A percentile compares a stretch with the other conserved stretches of the same genome.
phyloP scores from a whole-genome alignment of 2,797 vertebrate genomes.

The Buphagus erythrorhynchus region DNA sequence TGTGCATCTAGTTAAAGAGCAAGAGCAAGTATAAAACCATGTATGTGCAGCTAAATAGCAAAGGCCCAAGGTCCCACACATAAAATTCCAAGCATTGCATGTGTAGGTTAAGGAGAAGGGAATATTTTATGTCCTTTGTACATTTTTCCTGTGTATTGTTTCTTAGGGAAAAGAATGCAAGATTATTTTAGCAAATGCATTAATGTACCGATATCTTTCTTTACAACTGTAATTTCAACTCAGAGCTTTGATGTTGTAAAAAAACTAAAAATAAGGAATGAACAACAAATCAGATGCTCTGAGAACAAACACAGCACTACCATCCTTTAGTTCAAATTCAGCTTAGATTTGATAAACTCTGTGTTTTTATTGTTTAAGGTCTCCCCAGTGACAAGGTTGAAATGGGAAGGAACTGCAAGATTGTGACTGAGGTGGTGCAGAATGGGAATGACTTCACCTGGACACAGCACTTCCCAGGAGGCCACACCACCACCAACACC shows the following conservation, averaged over 20 bases:
- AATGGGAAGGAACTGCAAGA: slow-evolving; percentile 87
- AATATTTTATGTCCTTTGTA: not conserved
- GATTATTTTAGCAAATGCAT: not conserved
- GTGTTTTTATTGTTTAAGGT: slow-evolving; percentile 69
- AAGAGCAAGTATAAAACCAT: not conserved
- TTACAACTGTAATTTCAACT: not conserved
- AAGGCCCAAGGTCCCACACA: not conserved
- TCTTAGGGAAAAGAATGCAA: not conserved
- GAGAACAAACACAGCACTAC: not conserved
- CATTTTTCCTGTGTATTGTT: not conserved
- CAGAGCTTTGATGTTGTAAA: not conserved
- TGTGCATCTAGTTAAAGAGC: not conserved
- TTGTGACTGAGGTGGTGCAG: slow-evolving; percentile 87
- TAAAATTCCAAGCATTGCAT: not conserved
- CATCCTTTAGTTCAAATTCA: not conserved
- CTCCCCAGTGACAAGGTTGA: slow-evolving; percentile 83
- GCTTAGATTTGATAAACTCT: not conserved
- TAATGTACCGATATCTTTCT: not conserved
- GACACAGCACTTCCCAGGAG: slow-evolving; percentile 84
- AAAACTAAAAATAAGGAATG: rapidly evolving
- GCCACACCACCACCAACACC: slow-evolving; percentile 78
- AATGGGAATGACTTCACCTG: slow-evolving; percentile 84
- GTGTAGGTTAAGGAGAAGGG: not conserved
- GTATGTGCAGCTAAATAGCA: not conserved
- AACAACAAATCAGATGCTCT: not conserved